Percentiles rank a stretch among this genome's conserved stretches.
Evolutionary conservation across 2,888 invertebrate genomes (phyloP).

Genomic region (Flexamia atlantica): DNA sequence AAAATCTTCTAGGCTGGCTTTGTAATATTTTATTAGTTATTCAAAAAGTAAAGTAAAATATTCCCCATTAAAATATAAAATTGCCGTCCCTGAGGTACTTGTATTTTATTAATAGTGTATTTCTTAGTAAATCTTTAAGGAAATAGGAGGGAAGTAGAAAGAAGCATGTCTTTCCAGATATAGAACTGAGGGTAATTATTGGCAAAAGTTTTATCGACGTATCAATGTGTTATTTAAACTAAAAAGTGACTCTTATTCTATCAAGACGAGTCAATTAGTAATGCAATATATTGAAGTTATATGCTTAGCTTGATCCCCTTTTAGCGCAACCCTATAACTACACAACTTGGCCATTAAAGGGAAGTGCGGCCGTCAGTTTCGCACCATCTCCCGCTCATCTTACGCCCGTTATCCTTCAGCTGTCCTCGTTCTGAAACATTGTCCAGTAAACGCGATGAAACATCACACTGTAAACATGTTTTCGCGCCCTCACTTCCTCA

Average conservation of each 20-base stretch:
- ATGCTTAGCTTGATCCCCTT: constrained; percentile 20
- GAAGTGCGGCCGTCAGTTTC: constrained; percentile 37
- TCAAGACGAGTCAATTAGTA: neutral
- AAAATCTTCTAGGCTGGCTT: too few relatives aligned
- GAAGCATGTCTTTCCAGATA: too few relatives aligned
- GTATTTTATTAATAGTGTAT: too few relatives aligned
- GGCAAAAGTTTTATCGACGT: too few relatives aligned
- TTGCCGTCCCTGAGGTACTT: too few relatives aligned
- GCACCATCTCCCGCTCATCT: constrained; percentile 23
- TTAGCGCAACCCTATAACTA: constrained; percentile 32
- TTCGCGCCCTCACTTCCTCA: neutral
- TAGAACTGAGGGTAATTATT: too few relatives aligned
- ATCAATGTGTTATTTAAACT: too few relatives aligned
- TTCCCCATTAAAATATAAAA: too few relatives aligned
- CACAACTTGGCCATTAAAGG: constrained; percentile 38
- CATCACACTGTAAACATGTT: neutral
- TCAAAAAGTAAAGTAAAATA: too few relatives aligned
- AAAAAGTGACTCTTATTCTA: neutral
- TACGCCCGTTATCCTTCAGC: neutral
- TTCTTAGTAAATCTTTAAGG: too few relatives aligned
- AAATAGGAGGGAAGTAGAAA: too few relatives aligned
- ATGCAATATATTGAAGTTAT: constrained; percentile 13
- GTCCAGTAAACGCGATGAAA: neutral
- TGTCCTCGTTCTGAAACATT: neutral
- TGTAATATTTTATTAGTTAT: too few relatives aligned